A percentile compares a stretch with the other conserved stretches of the same genome.
phyloP scores from a whole-genome alignment of 1,140 invertebrate genomes.

The Geopemphigus sp. region DNA sequence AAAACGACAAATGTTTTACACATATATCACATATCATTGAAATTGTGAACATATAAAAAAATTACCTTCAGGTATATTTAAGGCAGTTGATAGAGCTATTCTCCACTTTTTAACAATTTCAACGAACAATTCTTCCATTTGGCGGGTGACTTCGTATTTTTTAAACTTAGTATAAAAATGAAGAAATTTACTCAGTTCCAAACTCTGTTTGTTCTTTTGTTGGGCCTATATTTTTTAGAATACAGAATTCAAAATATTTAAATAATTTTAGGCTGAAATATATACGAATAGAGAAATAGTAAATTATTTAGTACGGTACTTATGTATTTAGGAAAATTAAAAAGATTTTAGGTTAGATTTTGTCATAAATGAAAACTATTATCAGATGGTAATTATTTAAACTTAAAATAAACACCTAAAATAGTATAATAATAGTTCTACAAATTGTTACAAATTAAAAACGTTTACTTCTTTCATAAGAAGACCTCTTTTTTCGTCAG shows the following conservation, averaged over 20 bases:
- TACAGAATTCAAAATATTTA: too few species aligned
- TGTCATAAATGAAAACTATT: too few species aligned
- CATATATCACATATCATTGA: not conserved
- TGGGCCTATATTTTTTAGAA: constrained; percentile 57
- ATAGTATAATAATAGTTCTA: too few species aligned
- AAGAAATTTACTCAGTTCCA: constrained; percentile 66
- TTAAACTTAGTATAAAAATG: constrained; percentile 69
- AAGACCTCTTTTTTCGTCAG: constrained; percentile 64
- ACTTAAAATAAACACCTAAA: too few species aligned
- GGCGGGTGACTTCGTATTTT: constrained; percentile 67
- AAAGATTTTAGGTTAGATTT: not conserved
- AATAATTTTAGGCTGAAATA: too few species aligned
- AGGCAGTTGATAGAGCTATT: constrained; percentile 60
- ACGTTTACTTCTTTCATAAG: constrained; percentile 60
- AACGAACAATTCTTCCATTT: constrained; percentile 65
- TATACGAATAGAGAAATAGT: not conserved
- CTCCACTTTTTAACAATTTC: constrained; percentile 65
- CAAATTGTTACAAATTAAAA: too few species aligned
- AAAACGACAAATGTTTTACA: not conserved
- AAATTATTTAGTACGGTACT: not conserved
- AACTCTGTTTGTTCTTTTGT: constrained; percentile 59
- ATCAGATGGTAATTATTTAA: too few species aligned
- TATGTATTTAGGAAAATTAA: not conserved
- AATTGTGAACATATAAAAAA: constrained; percentile 33
- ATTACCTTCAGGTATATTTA: constrained; percentile 55